These are phyloP conservation scores for Dicrostonyx torquatus DNA, from an alignment of 2,797 vertebrate genomes.

Conservation along the genomic window DNA sequence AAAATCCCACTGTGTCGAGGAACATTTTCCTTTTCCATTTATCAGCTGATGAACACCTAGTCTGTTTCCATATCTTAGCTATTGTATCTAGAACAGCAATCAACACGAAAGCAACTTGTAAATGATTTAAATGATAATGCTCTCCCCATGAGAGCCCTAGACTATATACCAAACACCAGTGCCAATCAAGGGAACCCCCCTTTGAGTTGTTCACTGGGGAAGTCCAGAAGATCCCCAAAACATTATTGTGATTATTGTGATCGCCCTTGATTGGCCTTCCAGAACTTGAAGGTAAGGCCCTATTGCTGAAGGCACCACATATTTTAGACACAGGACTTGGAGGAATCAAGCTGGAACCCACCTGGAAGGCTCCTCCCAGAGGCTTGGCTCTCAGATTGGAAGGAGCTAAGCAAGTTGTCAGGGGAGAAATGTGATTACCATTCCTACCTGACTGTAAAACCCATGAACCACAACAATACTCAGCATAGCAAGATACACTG, in stretches of 20 bases:
- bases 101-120: neutral
- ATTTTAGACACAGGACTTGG: neutral
- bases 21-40: neutral
- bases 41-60: neutral
- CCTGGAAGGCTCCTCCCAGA: neutral
- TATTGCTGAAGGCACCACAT: neutral
- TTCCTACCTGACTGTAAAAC: neutral
- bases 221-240: neutral
- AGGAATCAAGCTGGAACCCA: neutral
- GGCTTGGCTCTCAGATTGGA: neutral
- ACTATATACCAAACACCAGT: neutral
- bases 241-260: neutral
- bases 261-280: neutral
- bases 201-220: neutral
- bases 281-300: neutral
- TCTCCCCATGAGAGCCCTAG: neutral
- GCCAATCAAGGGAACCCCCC: neutral
- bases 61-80: neutral
- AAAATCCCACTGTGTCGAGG: neutral
- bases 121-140: neutral
- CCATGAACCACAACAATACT: neutral
- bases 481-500: neutral
- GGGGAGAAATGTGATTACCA: neutral
- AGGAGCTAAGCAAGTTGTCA: neutral
- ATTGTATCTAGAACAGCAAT: neutral